phyloP scores from a whole-genome alignment of 2,888 invertebrate genomes.

The Noctua pronuba region DNA sequence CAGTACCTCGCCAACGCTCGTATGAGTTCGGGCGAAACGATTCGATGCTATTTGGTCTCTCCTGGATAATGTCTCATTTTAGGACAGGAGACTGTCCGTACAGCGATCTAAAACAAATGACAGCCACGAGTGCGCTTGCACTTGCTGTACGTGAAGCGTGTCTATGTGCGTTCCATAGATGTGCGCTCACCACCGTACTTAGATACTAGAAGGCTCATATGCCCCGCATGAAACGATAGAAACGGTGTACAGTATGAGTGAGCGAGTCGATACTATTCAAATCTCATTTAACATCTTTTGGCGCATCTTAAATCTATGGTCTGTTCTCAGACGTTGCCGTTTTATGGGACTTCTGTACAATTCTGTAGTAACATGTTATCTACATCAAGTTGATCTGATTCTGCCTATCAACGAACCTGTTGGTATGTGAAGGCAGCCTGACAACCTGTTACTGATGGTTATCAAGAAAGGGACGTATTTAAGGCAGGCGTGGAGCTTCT shows the following conservation, averaged over 20 bases:
- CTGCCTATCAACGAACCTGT: constrained; percentile 40
- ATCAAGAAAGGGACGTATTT: constrained; percentile 39
- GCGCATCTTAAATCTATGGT: neutral
- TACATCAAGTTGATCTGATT: constrained; percentile 43
- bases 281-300: neutral
- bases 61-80: neutral
- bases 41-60: neutral
- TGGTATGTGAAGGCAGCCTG: constrained; percentile 22
- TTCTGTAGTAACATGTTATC: neutral
- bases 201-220: too few species aligned
- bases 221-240: neutral
- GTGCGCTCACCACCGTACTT: neutral
- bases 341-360: neutral
- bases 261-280: neutral
- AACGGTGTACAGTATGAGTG: neutral
- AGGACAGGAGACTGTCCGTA: neutral
- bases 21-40: neutral
- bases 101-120: neutral
- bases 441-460: constrained; percentile 35
- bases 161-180: neutral
- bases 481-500: constrained; percentile 20
- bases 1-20: too few species aligned
- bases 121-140: neutral
- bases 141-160: neutral
- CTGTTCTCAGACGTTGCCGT: neutral